These are phyloP conservation scores for Tragelaphus strepsiceros DNA, from an alignment of 2,113 vertebrate genomes.

Conservation along the genomic window DNA sequence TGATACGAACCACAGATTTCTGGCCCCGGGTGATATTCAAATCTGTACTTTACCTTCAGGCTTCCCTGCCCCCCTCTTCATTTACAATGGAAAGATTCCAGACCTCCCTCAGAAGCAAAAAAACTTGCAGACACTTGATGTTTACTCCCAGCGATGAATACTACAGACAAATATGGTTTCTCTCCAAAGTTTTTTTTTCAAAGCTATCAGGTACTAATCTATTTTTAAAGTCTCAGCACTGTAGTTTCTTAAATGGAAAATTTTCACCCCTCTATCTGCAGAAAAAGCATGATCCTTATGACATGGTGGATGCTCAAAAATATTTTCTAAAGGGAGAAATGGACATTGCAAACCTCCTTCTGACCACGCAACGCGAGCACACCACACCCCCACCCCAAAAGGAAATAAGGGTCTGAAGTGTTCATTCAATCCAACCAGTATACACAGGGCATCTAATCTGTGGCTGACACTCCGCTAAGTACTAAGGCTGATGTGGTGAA, in stretches of 20 bases:
- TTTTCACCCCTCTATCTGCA: neutral
- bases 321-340: neutral
- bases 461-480: neutral
- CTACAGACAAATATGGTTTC: neutral
- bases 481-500: neutral
- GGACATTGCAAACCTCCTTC: neutral
- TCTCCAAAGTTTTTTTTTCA: neutral
- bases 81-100: neutral
- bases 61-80: neutral
- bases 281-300: neutral
- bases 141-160: neutral
- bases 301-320: neutral
- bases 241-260: neutral
- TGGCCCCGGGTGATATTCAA: neutral
- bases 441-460: neutral
- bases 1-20: neutral
- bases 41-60: neutral
- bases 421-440: neutral
- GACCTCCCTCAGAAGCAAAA: neutral
- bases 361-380: neutral
- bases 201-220: neutral
- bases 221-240: neutral
- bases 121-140: neutral
- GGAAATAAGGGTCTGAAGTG: neutral
- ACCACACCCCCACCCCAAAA: neutral